These are phyloP conservation scores for Tenthredo amoena DNA, from an alignment of 2,888 invertebrate genomes.

Conservation along the genomic window DNA sequence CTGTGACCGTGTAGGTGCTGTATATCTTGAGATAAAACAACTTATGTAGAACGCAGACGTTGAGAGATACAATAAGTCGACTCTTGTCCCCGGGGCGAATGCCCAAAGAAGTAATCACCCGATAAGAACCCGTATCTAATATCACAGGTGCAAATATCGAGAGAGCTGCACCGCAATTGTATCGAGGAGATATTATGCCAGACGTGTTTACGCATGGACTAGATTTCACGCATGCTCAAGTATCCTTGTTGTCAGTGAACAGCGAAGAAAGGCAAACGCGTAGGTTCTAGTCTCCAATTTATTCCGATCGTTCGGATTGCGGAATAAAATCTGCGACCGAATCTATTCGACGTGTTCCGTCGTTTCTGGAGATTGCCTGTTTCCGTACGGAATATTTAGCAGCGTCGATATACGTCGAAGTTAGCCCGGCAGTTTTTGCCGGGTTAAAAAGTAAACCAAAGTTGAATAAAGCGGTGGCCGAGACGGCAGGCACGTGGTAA, in stretches of 20 bases:
- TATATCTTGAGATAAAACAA: background rate
- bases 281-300: conserved; percentile 50
- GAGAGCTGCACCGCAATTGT: background rate
- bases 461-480: conserved; percentile 44
- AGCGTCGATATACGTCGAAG: background rate
- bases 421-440: conserved; percentile 25
- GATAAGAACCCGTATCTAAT: conserved; percentile 57
- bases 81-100: background rate
- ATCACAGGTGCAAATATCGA: conserved; percentile 62
- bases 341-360: background rate
- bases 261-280: conserved; percentile 13
- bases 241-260: conserved; percentile 45
- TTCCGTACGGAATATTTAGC: no score
- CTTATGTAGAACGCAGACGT: background rate
- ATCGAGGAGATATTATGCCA: background rate
- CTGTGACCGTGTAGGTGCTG: background rate
- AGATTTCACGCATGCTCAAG: conserved; percentile 61
- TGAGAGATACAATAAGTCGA: background rate
- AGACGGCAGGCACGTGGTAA: conserved; percentile 52
- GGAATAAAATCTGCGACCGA: background rate
- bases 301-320: background rate
- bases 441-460: conserved; percentile 54
- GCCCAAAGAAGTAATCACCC: conserved; percentile 55
- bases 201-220: conserved; percentile 60
- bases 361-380: background rate